Conservation (phyloP, 2,797 vertebrate genomes). For the Enteromius anoplus region DNA sequence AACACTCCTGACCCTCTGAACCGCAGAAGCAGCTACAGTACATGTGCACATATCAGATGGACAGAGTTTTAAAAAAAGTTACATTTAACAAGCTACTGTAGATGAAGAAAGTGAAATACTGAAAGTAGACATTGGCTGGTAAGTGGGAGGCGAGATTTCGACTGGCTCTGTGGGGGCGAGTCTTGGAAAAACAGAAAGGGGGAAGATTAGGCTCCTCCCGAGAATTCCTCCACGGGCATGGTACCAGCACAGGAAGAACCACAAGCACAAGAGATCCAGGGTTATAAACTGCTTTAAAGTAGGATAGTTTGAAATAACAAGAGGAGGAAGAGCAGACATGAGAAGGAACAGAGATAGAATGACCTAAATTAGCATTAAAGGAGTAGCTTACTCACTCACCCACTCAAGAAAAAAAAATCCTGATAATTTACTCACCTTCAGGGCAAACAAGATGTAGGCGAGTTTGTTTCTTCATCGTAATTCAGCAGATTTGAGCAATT, state of each 20-base stretch:
- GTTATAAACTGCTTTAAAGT: neutral
- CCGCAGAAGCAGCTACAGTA: neutral
- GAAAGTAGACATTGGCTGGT: slow-evolving; percentile 31
- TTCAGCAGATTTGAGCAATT: neutral
- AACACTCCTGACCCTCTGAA: slow-evolving; percentile 30
- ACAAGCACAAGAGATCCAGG: neutral
- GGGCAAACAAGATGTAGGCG: neutral
- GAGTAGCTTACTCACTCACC: neutral
- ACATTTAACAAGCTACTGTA: neutral
- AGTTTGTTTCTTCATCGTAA: neutral
- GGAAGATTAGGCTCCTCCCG: slow-evolving; percentile 59
- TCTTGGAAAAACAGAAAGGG: slow-evolving; percentile 61
- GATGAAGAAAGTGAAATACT: slow-evolving; percentile 1
- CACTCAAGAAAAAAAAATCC: neutral
- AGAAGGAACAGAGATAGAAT: slow-evolving; percentile 30
- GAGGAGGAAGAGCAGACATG: slow-evolving; percentile 2
- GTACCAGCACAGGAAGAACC: slow-evolving; percentile 31
- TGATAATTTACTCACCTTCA: neutral
- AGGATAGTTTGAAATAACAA: neutral
- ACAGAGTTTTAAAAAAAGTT: neutral
- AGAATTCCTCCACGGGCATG: slow-evolving; percentile 68
- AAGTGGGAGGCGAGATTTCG: slow-evolving; percentile 39
- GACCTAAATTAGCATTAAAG: slow-evolving; percentile 13
- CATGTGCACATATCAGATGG: neutral
- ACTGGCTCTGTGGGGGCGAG: slow-evolving; percentile 57